Evolutionary conservation across 2,888 invertebrate species (phyloP), one percentile per base, ranked within the genome.

Genomic region (Myopa tessellatipennis): DNA sequence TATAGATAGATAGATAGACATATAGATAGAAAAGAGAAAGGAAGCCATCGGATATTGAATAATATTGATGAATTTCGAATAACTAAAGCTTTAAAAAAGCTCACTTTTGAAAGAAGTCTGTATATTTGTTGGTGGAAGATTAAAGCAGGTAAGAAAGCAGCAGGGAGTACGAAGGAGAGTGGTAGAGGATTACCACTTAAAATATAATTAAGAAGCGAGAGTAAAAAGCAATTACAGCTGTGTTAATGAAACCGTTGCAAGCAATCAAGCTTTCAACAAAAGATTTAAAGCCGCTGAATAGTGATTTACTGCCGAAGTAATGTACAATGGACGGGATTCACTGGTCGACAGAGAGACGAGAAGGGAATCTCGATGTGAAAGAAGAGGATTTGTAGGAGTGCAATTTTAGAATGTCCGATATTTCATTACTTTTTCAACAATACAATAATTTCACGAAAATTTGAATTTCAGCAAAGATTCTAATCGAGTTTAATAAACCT

Each of bases 11-110:
- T 10, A 45, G 3, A 45, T 45, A 26, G 26, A 26, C 26, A 26
- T 1, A 45, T 45, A 6, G 45, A 45, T 45, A 45, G 3, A 80
- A 63, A 76, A 78, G 38, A 80, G 69, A 58, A 79, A 71, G 38
- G 36, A 70, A 61, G n/a, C 71, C 71, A 73, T 74, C 52, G 34
- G 36, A 67, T 77, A 75, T 68, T 45, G 71, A 80, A 79, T 76
- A 78, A 65, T 74, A 67, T 72, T 70, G 38, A 38, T 63, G 1
- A 6, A 60, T 50, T 45, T 18, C 26, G 16, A 26, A 4, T 26
- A 70, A 52, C 26, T 26, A 12, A 26, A 70, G 45, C 45, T 8
- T 8, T 8, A 45, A 1, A 45, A 45, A 45, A 10, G 45, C 45
- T 45, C 10, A 10, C 7, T 10, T 45, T 3, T 45, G 1, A 45